Evolutionary conservation across 2,113 vertebrate species (phyloP), one percentile per base, ranked within the genome.

Genomic region (Cynoglossus semilaevis): DNA sequence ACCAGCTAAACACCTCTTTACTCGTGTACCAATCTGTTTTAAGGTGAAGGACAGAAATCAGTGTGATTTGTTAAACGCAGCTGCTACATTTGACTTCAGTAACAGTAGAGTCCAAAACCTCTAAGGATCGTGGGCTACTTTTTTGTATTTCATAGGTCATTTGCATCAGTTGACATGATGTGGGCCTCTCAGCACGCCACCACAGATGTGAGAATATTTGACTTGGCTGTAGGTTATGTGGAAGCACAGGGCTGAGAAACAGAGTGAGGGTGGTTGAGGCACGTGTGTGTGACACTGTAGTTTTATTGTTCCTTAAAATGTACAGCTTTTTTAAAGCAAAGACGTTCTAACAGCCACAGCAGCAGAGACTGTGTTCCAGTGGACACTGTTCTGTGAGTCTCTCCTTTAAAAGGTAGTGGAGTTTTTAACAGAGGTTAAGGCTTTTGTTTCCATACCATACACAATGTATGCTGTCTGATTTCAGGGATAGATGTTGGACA

Each of bases 171-270:
- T 29, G 22, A 29, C 42, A 37, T 3, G 7, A 70, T 46, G 12
- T 43, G 43, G 62, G 64, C 74, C 51, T 35, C 59, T 60, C 37
- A 1, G 49, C 67, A 29, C 17, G 3, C 54, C 54, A 38, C 14
- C 49, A 19, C 76, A 81, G 60, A 79, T 70, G 63, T 64, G 55
- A 64, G 61, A 64, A 49, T 77, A 18, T 79, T 81, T 74, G 10
- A 29, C 62, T 79, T 81, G 75, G 76, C 75, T 1, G 0, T 29
- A 9, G 12, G 10, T 34, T 34, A 15, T 45, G 16, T 34, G 43
- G 19, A 16, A 46, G 63, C 47, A 41, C 2, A 1, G 19, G 45
- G 58, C 38, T 13, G 14, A 41, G 38, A 38, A 38, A 13, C 11
- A 41, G 12, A 40, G 37, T 1, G 8, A 34, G 44, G 15, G 17